A percentile compares a stretch with the other conserved stretches of the same genome.
These are phyloP conservation scores for Wasmannia auropunctata DNA, from an alignment of 1,140 invertebrate genomes.

Conservation along the genomic window DNA sequence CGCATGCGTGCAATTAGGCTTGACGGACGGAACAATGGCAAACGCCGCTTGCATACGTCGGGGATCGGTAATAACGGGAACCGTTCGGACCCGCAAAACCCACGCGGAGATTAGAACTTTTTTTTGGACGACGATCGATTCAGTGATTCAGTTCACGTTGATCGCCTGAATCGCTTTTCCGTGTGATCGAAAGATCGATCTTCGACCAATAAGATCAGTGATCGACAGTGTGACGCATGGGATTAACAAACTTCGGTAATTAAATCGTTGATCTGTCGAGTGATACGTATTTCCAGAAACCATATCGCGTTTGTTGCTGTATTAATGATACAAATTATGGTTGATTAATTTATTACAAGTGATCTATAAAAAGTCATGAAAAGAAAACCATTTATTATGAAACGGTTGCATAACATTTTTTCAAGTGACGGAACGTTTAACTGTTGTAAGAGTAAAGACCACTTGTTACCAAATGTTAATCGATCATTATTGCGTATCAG, in stretches of 20 bases:
- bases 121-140: constrained; percentile 68
- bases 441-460: background rate
- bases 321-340: background rate
- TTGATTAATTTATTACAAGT: background rate
- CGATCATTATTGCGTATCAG: constrained; percentile 34
- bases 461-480: constrained; percentile 29
- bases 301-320: background rate
- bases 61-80: constrained; percentile 51
- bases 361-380: background rate
- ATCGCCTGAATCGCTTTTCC: constrained; percentile 27
- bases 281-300: background rate
- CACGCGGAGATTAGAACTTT: constrained; percentile 73
- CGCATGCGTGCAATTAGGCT: constrained; percentile 71
- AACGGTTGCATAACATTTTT: background rate
- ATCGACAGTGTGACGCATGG: background rate
- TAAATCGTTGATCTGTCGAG: constrained; percentile 2
- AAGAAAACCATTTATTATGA: background rate
- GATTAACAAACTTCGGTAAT: constrained; percentile 3
- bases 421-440: background rate
- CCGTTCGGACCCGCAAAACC: constrained; percentile 26
- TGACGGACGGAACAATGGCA: constrained; percentile 79
- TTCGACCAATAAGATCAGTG: background rate
- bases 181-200: background rate
- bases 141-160: constrained; percentile 51
- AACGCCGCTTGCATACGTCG: background rate